Conservation (phyloP, 2,113 vertebrate species). For the Salvelinus sp. region DNA sequence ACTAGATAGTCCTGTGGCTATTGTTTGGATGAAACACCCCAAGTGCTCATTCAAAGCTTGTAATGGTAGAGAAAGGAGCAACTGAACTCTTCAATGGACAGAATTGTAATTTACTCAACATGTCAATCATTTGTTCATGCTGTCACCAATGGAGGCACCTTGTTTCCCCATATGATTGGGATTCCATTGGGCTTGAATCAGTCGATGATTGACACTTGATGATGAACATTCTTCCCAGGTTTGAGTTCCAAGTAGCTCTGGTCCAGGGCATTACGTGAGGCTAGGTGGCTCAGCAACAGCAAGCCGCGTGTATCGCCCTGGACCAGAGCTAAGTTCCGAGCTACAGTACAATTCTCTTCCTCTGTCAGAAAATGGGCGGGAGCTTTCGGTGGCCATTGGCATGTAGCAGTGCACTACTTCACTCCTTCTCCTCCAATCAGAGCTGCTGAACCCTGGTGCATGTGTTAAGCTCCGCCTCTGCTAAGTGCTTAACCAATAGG, state of each 20-base stretch:
- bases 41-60: not conserved
- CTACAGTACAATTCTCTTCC: not conserved
- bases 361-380: conserved; percentile 1
- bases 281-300: too few species aligned
- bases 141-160: conserved; percentile 50
- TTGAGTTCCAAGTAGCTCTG: not conserved
- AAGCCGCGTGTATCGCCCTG: not conserved
- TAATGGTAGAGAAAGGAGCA: conserved; percentile 13
- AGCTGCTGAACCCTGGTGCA: conserved; percentile 69
- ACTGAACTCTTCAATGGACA: not conserved
- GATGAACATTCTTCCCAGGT: not conserved
- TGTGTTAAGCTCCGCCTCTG: conserved; percentile 56
- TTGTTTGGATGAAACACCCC: conserved; percentile 27
- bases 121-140: conserved; percentile 55
- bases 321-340: not conserved
- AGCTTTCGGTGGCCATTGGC: conserved; percentile 3
- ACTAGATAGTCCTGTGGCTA: not conserved
- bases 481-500: conserved; percentile 57
- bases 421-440: conserved; percentile 45
- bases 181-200: conserved; percentile 48
- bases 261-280: too few species aligned
- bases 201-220: conserved; percentile 39
- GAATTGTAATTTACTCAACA: not conserved
- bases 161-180: conserved; percentile 33
- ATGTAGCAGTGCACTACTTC: not conserved